Conservation (phyloP, 2,888 invertebrate genomes). For the Sesia apiformis region DNA sequence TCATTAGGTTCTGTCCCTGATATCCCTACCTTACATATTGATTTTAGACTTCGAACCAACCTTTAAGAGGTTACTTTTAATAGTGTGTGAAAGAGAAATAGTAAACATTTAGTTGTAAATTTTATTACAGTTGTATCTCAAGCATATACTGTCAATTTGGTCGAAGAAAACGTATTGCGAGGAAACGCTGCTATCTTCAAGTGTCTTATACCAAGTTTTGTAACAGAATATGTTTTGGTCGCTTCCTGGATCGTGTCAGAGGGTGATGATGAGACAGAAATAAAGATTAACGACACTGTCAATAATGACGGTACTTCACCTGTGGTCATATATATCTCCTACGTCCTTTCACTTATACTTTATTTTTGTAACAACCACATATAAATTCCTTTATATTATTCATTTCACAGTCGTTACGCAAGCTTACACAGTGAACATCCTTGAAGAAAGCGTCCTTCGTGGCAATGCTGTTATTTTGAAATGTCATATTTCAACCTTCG, state of each 20-base stretch:
- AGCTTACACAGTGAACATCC: constrained; percentile 89
- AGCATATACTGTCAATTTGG: constrained; percentile 87
- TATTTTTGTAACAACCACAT: too few relatives aligned
- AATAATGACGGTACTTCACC: constrained; percentile 41
- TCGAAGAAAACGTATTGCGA: constrained; percentile 88
- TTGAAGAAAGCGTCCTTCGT: constrained; percentile 92
- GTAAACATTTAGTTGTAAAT: too few relatives aligned
- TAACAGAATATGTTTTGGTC: constrained; percentile 87
- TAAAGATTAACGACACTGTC: constrained; percentile 37
- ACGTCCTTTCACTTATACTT: too few relatives aligned
- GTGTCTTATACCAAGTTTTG: constrained; percentile 89
- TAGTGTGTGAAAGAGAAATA: too few relatives aligned
- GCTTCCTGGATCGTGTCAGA: constrained; percentile 86
- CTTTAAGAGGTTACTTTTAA: not conserved
- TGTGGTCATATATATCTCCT: not conserved
- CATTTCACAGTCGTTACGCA: constrained; percentile 87
- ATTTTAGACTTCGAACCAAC: constrained; percentile 1
- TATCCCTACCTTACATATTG: constrained; percentile 3
- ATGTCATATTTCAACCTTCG: constrained; percentile 95
- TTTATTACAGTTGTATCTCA: constrained; percentile 68
- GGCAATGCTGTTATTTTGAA: constrained; percentile 93
- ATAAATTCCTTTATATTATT: not conserved
- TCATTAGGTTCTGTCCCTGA: constrained; percentile 3
- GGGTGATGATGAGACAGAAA: constrained; percentile 46
- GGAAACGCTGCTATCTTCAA: constrained; percentile 88